Conservation (phyloP, 35 echinoderm and acorn worm species). For the Lytechinus variegatus region DNA sequence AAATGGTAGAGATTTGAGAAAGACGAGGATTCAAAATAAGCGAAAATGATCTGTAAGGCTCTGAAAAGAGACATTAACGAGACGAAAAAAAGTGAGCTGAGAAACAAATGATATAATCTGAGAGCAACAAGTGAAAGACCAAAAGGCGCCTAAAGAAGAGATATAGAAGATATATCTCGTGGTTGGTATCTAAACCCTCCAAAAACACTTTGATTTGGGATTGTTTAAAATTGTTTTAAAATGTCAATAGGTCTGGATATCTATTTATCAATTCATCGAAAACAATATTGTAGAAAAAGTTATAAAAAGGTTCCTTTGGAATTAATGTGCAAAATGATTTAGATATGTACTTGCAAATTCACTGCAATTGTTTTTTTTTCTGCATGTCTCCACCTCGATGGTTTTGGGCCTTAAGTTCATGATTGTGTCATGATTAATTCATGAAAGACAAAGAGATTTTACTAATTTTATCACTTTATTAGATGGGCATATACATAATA, state of each 20-base stretch:
- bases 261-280: background rate
- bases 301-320: too few species aligned
- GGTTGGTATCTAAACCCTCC: background rate
- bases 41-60: background rate
- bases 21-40: background rate
- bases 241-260: background rate
- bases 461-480: too few species aligned
- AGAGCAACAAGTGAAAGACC: constrained; percentile 17
- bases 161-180: background rate
- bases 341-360: too few species aligned
- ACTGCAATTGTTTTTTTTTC: too few species aligned
- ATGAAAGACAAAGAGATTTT: too few species aligned
- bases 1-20: constrained; percentile 4
- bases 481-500: too few species aligned
- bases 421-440: too few species aligned
- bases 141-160: background rate
- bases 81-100: background rate
- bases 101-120: background rate
- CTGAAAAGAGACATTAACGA: constrained; percentile 18
- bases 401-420: too few species aligned
- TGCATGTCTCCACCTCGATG: too few species aligned
- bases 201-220: background rate
- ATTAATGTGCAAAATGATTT: too few species aligned
- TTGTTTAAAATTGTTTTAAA: background rate
- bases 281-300: too few species aligned